These are phyloP conservation scores for Ennomos quercinarius DNA, from an alignment of 2,888 invertebrate species.

Conservation along the genomic window DNA sequence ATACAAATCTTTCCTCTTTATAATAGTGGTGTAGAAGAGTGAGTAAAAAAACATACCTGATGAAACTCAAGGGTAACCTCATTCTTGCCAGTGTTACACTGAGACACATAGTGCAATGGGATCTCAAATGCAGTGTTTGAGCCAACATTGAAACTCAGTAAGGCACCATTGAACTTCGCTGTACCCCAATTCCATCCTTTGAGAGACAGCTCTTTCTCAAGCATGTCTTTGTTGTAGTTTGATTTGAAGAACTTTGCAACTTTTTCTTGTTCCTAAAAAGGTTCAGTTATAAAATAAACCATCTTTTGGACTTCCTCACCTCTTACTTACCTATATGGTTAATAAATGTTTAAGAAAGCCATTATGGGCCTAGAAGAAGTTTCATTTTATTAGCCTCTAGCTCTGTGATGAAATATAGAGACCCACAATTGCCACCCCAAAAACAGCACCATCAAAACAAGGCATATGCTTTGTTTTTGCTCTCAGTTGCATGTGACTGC, in stretches of 20 bases:
- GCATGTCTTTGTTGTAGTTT: slow-evolving; percentile 93
- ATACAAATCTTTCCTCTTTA: too few species aligned
- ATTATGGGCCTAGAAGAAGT: too few species aligned
- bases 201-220: slow-evolving; percentile 96
- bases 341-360: not conserved
- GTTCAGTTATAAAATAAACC: too few species aligned
- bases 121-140: slow-evolving; percentile 96
- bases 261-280: slow-evolving; percentile 94
- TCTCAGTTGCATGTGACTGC: too few species aligned
- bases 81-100: slow-evolving; percentile 98
- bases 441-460: too few species aligned
- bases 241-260: slow-evolving; percentile 94
- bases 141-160: slow-evolving; percentile 94
- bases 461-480: too few species aligned
- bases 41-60: slow-evolving; percentile 86
- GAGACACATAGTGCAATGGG: slow-evolving; percentile 97
- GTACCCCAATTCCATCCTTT: slow-evolving; percentile 99
- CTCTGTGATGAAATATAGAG: not conserved
- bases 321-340: not conserved
- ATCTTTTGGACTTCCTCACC: too few species aligned
- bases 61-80: slow-evolving; percentile 99
- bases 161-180: slow-evolving; percentile 95
- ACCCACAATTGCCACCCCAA: too few species aligned
- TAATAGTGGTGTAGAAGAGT: too few species aligned
- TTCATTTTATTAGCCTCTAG: not conserved